phyloP scores from a whole-genome alignment of 2,888 invertebrate species.

The Empis stercorea region DNA sequence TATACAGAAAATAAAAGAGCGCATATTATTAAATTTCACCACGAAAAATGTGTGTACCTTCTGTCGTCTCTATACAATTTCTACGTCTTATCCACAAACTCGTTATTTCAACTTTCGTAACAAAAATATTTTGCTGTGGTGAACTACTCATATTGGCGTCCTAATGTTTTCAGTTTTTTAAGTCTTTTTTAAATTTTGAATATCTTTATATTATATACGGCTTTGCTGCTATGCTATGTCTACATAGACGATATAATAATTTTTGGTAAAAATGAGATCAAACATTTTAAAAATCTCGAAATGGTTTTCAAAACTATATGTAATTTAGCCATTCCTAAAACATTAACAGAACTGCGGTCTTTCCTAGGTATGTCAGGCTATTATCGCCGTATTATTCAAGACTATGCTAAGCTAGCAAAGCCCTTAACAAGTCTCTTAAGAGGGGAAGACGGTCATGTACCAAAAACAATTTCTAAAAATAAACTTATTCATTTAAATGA shows the following conservation, averaged over 20 bases:
- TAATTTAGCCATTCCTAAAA: conserved; percentile 7
- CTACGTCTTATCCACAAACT: too few species aligned
- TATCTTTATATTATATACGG: too few species aligned
- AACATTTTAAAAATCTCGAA: conserved; percentile 7
- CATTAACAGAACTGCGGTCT: conserved; percentile 6
- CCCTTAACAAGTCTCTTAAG: conserved; percentile 7
- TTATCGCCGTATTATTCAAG: conserved; percentile 6
- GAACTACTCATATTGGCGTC: too few species aligned
- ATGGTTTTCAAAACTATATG: conserved; percentile 8
- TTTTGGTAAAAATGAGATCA: conserved; percentile 10
- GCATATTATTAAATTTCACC: too few species aligned
- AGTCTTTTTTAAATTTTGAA: too few species aligned
- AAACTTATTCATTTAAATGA: conserved; percentile 4
- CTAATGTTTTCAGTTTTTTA: too few species aligned
- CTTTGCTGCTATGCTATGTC: conserved; percentile 8
- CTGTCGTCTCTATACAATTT: too few species aligned
- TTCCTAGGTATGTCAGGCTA: conserved; percentile 6
- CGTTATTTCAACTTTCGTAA: too few species aligned
- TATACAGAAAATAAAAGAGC: too few species aligned
- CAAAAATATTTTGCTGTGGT: too few species aligned
- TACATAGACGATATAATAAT: conserved; percentile 10
- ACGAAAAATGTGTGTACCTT: too few species aligned
- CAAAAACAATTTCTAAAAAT: conserved; percentile 7
- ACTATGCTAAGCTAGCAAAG: conserved; percentile 10
- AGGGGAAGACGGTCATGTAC: conserved; percentile 11